Base-by-base conservation (phyloP, 2,113 vertebrate species). In the Circaetus gallicus region DNA sequence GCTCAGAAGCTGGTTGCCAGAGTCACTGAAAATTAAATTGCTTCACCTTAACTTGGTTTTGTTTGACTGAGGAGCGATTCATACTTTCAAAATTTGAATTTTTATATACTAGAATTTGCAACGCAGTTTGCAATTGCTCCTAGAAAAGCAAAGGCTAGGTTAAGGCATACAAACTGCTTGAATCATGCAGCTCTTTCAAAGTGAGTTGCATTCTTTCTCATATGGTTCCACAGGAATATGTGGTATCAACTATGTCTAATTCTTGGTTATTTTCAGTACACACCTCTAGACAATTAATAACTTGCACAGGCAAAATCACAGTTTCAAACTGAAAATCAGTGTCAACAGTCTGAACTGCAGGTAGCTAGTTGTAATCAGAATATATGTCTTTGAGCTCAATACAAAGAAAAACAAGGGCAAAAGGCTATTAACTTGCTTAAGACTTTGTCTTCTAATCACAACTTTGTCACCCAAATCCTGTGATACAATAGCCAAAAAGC, bases 271-370 rank as follows among this genome's bases (percentile, higher is more conserved):
- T 88, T 96, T 81, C 50, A 69, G 17, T 47, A 28, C 29, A 52
- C 11, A 25, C 6, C 32, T 90, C 28, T 20, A 73, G 29, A 69
- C 16, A 80, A 71, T 34, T 0, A 67, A 65, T 50, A 67, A 40
- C 16, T 82, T 65, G n/a, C 34, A 56, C 10, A 61, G 12, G 15
- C 14, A 80, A 93, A 69, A 25, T 9, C 28, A 88, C 28, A 86
- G 6, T 50, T 94, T 80, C 50, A 50, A 59, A 69, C 9, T 61
- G 31, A 84, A 93, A 96, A 93, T 73, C 53, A 82, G 34, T 49
- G 52, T 45, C 61, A 61, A 94, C 89, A 94, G 80, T 91, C 93
- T 80, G 96, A 98, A 91, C 55, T 76, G 53, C 93, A 96, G 62
- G 91, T 96, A 82, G 72, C 71, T 90, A 73, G 21, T 2, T 78